These are phyloP conservation scores for Avahi laniger DNA, from an alignment of 2,797 vertebrate genomes.

Conservation along the genomic window DNA sequence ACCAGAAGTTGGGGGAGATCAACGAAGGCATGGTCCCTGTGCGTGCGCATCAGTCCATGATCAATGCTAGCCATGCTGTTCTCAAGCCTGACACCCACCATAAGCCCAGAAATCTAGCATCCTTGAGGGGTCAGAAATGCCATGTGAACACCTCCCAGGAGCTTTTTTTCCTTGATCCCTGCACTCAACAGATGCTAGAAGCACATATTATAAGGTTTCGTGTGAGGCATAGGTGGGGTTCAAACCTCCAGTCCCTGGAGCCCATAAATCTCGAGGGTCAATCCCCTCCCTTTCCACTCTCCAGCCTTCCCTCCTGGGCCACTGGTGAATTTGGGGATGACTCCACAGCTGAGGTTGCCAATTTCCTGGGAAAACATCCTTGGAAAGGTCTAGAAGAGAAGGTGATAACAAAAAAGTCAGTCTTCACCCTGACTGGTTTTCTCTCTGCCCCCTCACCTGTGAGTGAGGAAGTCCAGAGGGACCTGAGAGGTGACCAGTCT, in stretches of 20 bases:
- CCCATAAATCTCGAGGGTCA: neutral
- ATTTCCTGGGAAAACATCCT: neutral
- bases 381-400: neutral
- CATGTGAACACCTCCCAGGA: neutral
- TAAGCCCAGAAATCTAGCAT: neutral
- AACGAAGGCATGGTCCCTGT: neutral
- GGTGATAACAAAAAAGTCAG: neutral
- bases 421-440: neutral
- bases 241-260: neutral
- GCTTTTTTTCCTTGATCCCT: neutral
- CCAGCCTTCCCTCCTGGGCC: too few species aligned
- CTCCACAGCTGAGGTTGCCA: neutral
- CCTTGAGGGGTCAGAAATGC: neutral
- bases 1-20: neutral
- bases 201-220: neutral
- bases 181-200: neutral
- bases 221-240: neutral
- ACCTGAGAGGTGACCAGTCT: neutral
- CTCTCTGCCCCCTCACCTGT: too few species aligned
- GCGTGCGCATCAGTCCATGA: rapidly evolving
- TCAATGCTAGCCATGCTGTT: neutral
- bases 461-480: too few species aligned
- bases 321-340: neutral
- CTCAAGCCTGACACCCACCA: too few species aligned
- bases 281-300: rapidly evolving